A percentile compares a stretch with the other conserved stretches of the same genome.
These are phyloP conservation scores for Euclidia mi DNA, from an alignment of 2,888 invertebrate species.

Conservation along the genomic window DNA sequence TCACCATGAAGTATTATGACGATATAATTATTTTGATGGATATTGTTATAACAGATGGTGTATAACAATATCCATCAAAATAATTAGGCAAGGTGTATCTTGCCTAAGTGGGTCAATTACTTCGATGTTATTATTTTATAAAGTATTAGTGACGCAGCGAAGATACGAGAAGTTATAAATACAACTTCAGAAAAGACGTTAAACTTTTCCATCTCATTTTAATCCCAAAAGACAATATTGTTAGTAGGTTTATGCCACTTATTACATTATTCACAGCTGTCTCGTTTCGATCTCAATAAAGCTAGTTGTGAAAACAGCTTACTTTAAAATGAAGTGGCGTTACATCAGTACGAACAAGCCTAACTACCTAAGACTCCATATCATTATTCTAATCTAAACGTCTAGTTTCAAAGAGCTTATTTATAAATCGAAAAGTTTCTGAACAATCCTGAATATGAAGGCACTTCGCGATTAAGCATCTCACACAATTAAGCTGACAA, in stretches of 20 bases:
- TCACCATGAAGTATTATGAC: slow-evolving; percentile 31
- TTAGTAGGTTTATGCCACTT: no score
- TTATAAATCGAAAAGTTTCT: slow-evolving; percentile 51
- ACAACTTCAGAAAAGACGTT: not conserved
- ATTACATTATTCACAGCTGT: no score
- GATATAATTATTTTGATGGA: slow-evolving; percentile 25
- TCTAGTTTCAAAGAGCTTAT: slow-evolving; percentile 46
- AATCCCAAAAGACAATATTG: no score
- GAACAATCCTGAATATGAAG: slow-evolving; percentile 43
- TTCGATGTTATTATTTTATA: not conserved
- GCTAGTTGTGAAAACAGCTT: no score
- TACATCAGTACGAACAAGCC: no score
- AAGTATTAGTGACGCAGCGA: not conserved
- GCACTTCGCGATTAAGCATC: slow-evolving; percentile 45
- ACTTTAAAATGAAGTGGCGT: no score
- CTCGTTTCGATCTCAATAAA: no score
- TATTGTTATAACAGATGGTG: slow-evolving; percentile 11
- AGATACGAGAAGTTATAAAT: slow-evolving; percentile 4
- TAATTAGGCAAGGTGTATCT: no score
- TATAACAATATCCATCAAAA: no score
- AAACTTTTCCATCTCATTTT: no score
- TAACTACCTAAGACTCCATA: slow-evolving; percentile 8
- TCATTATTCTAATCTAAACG: slow-evolving; percentile 45
- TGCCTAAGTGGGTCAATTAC: slow-evolving; percentile 13
- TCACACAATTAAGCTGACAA: slow-evolving; percentile 65